Conservation (phyloP, 2,797 vertebrate genomes). For the Dipus sagitta region DNA sequence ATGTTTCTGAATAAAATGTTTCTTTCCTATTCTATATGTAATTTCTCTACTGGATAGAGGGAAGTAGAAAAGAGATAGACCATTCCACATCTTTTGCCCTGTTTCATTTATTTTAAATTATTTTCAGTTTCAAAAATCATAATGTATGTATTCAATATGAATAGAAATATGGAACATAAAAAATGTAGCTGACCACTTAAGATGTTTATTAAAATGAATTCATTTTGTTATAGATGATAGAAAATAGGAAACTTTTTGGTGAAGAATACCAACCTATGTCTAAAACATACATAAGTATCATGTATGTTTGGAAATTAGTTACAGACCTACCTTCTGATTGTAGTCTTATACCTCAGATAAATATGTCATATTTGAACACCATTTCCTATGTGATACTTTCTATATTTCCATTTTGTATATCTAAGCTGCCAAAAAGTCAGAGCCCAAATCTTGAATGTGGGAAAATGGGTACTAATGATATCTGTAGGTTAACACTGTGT, state of each 20-base stretch:
- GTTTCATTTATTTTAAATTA: background rate
- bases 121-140: background rate
- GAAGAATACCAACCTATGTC: background rate
- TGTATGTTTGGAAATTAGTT: background rate
- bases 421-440: background rate
- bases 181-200: background rate
- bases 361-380: background rate
- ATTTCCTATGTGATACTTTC: background rate
- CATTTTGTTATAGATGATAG: background rate
- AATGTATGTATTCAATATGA: background rate
- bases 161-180: background rate
- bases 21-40: slow-evolving; percentile 29
- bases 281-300: background rate
- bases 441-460: background rate
- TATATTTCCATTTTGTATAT: background rate
- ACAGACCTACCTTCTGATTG: background rate
- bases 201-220: background rate
- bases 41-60: background rate
- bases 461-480: background rate
- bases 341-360: background rate
- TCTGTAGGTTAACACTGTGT: background rate
- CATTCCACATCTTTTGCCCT: background rate
- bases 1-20: slow-evolving; percentile 51
- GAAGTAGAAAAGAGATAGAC: background rate
- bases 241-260: background rate